Conservation (phyloP, 2,888 invertebrate species). For the Mythimna impura region DNA sequence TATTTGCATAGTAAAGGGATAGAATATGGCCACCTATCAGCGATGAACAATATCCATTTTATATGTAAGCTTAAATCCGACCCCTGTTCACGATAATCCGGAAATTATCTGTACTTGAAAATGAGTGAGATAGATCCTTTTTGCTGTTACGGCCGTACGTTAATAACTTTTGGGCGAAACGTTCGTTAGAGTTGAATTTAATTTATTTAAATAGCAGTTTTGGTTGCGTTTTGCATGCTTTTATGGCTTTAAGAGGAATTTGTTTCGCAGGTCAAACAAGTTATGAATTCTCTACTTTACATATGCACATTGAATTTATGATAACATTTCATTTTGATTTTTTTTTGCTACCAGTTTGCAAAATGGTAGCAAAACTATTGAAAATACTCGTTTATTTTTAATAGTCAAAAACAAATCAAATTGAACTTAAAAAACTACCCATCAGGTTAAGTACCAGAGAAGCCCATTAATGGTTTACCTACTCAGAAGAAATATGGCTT, state of each 20-base stretch:
- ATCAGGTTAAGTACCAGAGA: no score
- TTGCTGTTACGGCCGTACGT: conserved; percentile 45
- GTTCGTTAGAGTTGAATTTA: conserved; percentile 45
- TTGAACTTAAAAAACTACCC: no score
- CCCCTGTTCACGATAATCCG: conserved; percentile 57
- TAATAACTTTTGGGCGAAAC: conserved; percentile 51
- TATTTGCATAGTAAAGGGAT: conserved; percentile 67
- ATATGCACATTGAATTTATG: not conserved
- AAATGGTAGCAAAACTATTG: not conserved
- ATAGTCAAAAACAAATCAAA: no score
- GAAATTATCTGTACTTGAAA: conserved; percentile 57
- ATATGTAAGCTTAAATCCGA: conserved; percentile 52
- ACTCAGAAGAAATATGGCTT: no score
- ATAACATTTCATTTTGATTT: not conserved
- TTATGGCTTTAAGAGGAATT: conserved; percentile 14
- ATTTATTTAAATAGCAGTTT: conserved; percentile 47
- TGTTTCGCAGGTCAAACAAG: conserved; percentile 8
- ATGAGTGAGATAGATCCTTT: conserved; percentile 59
- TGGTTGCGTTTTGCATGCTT: conserved; percentile 24
- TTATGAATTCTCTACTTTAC: not conserved
- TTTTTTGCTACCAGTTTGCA: not conserved
- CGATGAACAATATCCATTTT: conserved; percentile 64
- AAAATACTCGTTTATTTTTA: no score
- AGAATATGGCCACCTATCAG: conserved; percentile 62
- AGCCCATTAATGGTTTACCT: no score